Evolutionary conservation across 64 coral and sea anemone species (phyloP).

Genomic region (Trachythela sp.): DNA sequence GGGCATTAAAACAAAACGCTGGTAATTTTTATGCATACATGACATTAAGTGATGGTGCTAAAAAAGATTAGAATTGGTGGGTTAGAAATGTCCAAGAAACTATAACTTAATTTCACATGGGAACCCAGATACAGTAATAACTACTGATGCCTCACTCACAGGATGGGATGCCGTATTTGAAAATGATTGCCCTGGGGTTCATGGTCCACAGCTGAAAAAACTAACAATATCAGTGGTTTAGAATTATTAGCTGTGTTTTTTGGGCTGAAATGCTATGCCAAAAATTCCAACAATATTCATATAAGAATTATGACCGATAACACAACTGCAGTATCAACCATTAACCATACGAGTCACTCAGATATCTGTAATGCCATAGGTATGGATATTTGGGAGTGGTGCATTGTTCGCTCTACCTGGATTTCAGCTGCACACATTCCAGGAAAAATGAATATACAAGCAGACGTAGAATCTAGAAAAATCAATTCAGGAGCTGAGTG

Average conservation of each 20-base stretch:
- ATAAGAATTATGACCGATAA: conserved; percentile 43
- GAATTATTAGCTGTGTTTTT: conserved; percentile 45
- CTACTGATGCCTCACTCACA: conserved; percentile 47
- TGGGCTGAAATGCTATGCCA: conserved; percentile 31
- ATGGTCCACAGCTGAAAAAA: conserved; percentile 44
- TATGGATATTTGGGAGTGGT: conserved; percentile 50
- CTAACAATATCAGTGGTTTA: conserved; percentile 55
- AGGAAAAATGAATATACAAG: conserved; percentile 24
- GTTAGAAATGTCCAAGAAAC: background rate
- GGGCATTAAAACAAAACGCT: background rate
- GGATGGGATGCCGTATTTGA: conserved; percentile 51
- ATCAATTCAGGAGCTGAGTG: conserved; percentile 27
- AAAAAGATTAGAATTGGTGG: conserved; percentile 33
- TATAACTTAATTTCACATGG: conserved; percentile 47
- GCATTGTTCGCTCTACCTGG: conserved; percentile 32
- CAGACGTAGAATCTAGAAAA: conserved; percentile 38
- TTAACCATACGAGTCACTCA: conserved; percentile 56
- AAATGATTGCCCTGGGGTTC: conserved; percentile 27
- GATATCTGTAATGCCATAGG: background rate
- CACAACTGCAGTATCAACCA: conserved; percentile 48
- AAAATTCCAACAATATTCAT: conserved; percentile 3
- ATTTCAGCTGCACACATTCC: conserved; percentile 47
- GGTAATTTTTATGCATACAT: conserved; percentile 50
- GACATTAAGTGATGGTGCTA: conserved; percentile 6
- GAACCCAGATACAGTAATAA: conserved; percentile 22